These are phyloP conservation scores for Drosophila vallismaia DNA, from an alignment of 2,888 invertebrate genomes.

Conservation along the genomic window DNA sequence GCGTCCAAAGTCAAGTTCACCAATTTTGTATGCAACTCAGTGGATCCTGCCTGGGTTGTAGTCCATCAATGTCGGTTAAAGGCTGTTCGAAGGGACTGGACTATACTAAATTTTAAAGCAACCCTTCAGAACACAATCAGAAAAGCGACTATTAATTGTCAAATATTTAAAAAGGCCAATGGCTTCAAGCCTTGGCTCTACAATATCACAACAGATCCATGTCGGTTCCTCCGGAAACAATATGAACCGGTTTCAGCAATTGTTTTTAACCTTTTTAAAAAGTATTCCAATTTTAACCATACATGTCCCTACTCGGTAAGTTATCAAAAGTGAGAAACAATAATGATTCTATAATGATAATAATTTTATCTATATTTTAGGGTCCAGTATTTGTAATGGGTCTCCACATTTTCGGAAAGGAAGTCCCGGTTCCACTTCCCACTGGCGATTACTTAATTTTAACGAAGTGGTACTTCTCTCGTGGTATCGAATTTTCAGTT, in stretches of 20 bases:
- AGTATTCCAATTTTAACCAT: background rate
- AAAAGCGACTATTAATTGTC: background rate
- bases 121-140: background rate
- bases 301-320: slow-evolving; percentile 13
- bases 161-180: slow-evolving; percentile 14
- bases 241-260: background rate
- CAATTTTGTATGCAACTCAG: slow-evolving; percentile 9
- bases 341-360: too few species aligned
- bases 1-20: slow-evolving; percentile 1
- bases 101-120: slow-evolving; percentile 2
- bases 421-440: slow-evolving; percentile 7
- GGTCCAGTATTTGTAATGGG: background rate
- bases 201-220: slow-evolving; percentile 4
- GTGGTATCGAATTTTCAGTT: background rate
- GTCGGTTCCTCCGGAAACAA: background rate
- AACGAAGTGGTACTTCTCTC: slow-evolving; percentile 12
- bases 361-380: too few species aligned
- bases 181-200: slow-evolving; percentile 23
- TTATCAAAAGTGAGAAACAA: background rate
- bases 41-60: background rate
- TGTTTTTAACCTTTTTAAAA: background rate
- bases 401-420: background rate
- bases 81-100: slow-evolving; percentile 2
- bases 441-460: slow-evolving; percentile 14
- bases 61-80: slow-evolving; percentile 16